Evolutionary conservation across 1,140 invertebrate species (phyloP).

Genomic region (Trichonephila clavipes): DNA sequence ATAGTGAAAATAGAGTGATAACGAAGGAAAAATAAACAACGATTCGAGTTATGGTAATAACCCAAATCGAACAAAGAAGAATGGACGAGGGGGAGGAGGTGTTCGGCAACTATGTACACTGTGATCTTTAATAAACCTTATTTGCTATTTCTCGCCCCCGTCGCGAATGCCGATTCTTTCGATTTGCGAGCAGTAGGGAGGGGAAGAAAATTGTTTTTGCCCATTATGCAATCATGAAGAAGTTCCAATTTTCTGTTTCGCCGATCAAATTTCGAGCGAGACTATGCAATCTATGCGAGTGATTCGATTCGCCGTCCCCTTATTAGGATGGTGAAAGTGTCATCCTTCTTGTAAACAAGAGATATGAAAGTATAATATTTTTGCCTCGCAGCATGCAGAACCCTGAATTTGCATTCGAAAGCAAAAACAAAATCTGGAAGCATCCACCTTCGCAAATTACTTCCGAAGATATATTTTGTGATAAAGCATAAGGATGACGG

Average conservation of each 20-base stretch:
- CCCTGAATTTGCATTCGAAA: not conserved
- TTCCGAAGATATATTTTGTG: conserved; percentile 31
- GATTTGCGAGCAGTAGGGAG: not conserved
- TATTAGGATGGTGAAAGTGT: conserved; percentile 59
- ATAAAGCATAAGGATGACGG: not conserved
- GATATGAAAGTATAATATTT: conserved; percentile 67
- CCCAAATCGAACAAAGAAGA: not conserved
- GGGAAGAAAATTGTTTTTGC: conserved; percentile 53
- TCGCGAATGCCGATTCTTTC: conserved; percentile 27
- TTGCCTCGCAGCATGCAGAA: not conserved
- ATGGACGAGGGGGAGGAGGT: not conserved
- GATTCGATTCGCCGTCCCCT: conserved; percentile 47
- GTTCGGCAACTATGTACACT: not conserved
- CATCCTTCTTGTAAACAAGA: conserved; percentile 24
- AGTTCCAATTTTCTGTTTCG: conserved; percentile 8
- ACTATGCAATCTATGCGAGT: conserved; percentile 52
- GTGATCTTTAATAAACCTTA: conserved; percentile 43
- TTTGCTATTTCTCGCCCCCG: conserved; percentile 24
- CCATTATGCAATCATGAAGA: conserved; percentile 55
- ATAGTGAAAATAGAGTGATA: conserved; percentile 30
- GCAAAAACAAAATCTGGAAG: not conserved
- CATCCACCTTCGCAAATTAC: conserved; percentile 30
- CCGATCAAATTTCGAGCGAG: conserved; percentile 44
- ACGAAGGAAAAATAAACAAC: conserved; percentile 27
- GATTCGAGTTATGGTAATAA: conserved; percentile 27